phyloP scores from a whole-genome alignment of 2,888 invertebrate genomes.

The Dasysyrphus albostriatus region DNA sequence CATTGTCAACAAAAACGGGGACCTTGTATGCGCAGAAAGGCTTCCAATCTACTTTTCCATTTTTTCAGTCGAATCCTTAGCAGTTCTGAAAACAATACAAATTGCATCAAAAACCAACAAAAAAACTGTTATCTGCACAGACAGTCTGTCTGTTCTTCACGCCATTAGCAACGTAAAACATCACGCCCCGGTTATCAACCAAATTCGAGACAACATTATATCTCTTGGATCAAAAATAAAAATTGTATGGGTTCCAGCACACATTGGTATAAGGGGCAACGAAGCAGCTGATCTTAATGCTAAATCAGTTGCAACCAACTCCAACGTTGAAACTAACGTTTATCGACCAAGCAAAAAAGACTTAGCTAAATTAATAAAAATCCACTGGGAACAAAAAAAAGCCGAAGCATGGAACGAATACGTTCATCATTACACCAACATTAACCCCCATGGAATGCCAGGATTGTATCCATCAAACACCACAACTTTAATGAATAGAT shows the following conservation, averaged over 20 bases:
- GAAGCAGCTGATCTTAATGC: not conserved
- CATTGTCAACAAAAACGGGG: slow-evolving; percentile 19
- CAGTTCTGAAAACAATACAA: slow-evolving; percentile 30
- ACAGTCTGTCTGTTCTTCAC: slow-evolving; percentile 24
- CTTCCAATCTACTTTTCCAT: not conserved
- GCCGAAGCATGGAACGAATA: not conserved
- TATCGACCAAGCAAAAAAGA: not conserved
- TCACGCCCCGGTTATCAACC: not conserved
- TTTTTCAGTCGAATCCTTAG: slow-evolving; percentile 33
- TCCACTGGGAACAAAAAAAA: not conserved
- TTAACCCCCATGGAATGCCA: not conserved
- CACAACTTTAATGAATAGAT: not conserved
- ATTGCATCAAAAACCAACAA: not conserved
- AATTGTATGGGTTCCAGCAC: not conserved
- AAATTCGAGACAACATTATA: not conserved
- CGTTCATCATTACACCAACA: not conserved
- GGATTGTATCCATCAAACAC: no score
- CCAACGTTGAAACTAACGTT: not conserved
- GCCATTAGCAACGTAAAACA: slow-evolving; percentile 10
- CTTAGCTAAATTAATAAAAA: not conserved
- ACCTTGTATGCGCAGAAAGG: not conserved
- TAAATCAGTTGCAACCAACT: not conserved
- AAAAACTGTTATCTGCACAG: slow-evolving; percentile 41
- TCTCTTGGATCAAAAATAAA: not conserved
- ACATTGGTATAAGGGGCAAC: not conserved